These are phyloP conservation scores for Cephus cinctus DNA, from an alignment of 1,140 invertebrate species.

Conservation along the genomic window DNA sequence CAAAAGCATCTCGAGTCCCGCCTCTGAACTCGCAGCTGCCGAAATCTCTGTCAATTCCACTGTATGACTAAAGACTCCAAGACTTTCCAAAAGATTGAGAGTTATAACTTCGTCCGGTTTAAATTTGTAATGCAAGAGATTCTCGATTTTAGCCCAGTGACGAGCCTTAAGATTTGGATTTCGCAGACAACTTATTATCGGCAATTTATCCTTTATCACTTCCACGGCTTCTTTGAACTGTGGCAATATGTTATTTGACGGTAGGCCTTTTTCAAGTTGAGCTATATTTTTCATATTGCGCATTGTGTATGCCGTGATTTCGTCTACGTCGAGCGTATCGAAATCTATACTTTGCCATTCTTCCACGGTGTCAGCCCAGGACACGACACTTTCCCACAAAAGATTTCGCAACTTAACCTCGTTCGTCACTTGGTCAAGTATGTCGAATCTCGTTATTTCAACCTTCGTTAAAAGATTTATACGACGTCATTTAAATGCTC, in stretches of 20 bases:
- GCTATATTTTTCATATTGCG: conserved; percentile 71
- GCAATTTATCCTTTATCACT: conserved; percentile 74
- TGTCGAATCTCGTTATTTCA: conserved; percentile 76
- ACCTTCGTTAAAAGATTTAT: conserved; percentile 55
- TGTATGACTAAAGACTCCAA: conserved; percentile 68
- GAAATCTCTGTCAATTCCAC: conserved; percentile 81
- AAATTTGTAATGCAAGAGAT: conserved; percentile 70
- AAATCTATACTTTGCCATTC: conserved; percentile 70
- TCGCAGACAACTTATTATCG: conserved; percentile 71
- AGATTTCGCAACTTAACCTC: conserved; percentile 76
- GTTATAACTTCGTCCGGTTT: conserved; percentile 67
- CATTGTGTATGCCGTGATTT: conserved; percentile 65
- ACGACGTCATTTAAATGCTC: background rate
- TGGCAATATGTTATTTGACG: conserved; percentile 73
- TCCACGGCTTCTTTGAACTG: conserved; percentile 74
- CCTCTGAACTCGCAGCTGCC: conserved; percentile 81
- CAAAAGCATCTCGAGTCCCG: conserved; percentile 73
- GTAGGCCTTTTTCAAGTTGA: conserved; percentile 76
- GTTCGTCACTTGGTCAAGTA: conserved; percentile 73
- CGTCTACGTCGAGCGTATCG: conserved; percentile 68
- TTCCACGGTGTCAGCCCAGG: conserved; percentile 65
- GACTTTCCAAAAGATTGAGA: conserved; percentile 67
- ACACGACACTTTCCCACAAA: conserved; percentile 72
- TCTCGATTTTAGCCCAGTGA: conserved; percentile 82
- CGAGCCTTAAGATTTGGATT: conserved; percentile 73